These are phyloP conservation scores for Sphaeramia orbicularis DNA, from an alignment of 2,797 vertebrate species.

Conservation along the genomic window DNA sequence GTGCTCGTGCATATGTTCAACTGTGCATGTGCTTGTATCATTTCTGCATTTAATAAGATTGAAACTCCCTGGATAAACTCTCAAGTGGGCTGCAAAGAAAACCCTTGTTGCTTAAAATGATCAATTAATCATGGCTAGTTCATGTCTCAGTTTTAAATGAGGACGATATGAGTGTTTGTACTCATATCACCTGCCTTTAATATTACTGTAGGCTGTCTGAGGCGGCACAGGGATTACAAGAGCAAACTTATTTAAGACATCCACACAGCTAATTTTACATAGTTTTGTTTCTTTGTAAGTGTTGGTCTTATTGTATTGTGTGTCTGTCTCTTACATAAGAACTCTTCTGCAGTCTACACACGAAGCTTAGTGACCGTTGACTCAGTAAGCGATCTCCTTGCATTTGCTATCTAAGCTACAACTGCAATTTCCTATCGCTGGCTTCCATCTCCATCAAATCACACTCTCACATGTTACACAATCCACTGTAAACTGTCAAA, in stretches of 20 bases:
- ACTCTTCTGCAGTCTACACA: too few relatives aligned
- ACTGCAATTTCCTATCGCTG: too few relatives aligned
- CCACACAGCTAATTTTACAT: neutral
- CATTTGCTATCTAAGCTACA: too few relatives aligned
- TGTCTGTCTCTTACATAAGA: too few relatives aligned
- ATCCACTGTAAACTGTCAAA: too few relatives aligned
- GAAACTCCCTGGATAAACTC: neutral
- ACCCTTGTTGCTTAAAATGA: neutral
- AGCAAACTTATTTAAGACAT: too few relatives aligned
- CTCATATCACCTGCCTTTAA: neutral
- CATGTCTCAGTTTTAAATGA: slow-evolving; percentile 1
- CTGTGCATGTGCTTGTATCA: slow-evolving; percentile 21
- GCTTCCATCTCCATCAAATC: too few relatives aligned
- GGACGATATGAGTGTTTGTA: slow-evolving; percentile 1
- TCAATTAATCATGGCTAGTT: slow-evolving; percentile 18
- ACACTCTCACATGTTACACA: too few relatives aligned
- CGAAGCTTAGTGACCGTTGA: too few relatives aligned
- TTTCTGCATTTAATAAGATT: slow-evolving; percentile 34
- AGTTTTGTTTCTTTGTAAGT: too few relatives aligned
- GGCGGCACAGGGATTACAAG: neutral
- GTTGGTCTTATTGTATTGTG: neutral
- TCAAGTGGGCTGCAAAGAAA: neutral
- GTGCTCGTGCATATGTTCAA: neutral
- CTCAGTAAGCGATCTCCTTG: too few relatives aligned
- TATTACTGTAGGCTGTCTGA: neutral